Evolutionary conservation across 1,140 invertebrate species (phyloP).

Genomic region (Nylanderia fulva): DNA sequence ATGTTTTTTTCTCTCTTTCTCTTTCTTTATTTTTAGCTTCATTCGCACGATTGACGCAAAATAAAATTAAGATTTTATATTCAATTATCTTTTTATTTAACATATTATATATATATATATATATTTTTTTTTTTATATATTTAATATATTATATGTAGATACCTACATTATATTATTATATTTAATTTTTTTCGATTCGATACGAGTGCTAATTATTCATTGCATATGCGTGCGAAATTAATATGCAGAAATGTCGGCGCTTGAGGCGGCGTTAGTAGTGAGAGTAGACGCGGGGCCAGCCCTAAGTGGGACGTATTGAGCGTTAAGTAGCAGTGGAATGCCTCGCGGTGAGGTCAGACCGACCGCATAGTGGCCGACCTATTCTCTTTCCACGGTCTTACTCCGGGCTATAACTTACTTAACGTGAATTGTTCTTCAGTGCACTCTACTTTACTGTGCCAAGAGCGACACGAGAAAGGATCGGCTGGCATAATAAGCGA

Average conservation of each 20-base stretch:
- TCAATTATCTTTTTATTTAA: too few species aligned
- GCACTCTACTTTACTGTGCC: conserved; percentile 40
- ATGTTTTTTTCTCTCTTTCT: background rate
- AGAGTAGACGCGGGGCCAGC: conserved; percentile 64
- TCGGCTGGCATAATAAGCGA: conserved; percentile 29
- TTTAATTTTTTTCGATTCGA: too few species aligned
- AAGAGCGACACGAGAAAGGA: conserved; percentile 1
- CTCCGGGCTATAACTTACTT: conserved; percentile 75
- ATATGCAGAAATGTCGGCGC: conserved; percentile 48
- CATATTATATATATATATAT: too few species aligned
- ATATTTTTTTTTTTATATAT: too few species aligned
- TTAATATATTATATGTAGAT: too few species aligned
- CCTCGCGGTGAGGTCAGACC: conserved; percentile 67
- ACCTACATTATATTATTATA: too few species aligned
- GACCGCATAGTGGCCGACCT: conserved; percentile 40
- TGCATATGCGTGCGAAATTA: conserved; percentile 23
- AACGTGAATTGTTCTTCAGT: conserved; percentile 75
- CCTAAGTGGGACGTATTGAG: conserved; percentile 81
- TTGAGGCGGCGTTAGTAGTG: conserved; percentile 55
- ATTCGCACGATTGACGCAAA: too few species aligned
- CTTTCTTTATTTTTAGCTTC: too few species aligned
- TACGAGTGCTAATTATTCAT: too few species aligned
- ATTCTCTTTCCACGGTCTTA: conserved; percentile 63
- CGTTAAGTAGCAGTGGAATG: conserved; percentile 78
- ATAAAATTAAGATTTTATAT: too few species aligned